Conservation (phyloP, 2,797 vertebrate species). For the Tapera naevia region DNA sequence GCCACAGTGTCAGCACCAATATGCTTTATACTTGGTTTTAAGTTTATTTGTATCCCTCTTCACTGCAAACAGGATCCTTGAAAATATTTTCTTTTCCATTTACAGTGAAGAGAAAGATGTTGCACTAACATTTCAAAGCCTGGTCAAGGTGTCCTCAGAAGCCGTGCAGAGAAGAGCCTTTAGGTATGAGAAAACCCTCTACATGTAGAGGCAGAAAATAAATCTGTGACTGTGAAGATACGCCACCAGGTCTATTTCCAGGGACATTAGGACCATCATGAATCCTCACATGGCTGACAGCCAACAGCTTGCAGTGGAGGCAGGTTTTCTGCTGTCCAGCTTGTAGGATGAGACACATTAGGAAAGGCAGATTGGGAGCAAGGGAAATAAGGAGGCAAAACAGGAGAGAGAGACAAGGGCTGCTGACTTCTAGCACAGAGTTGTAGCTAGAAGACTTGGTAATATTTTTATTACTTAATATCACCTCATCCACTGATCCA, state of each 20-base stretch:
- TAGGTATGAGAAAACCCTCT: conserved; percentile 13
- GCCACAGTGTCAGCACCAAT: neutral
- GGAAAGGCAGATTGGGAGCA: neutral
- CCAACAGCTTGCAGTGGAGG: conserved; percentile 40
- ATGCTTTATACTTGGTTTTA: neutral
- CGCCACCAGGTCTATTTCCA: conserved; percentile 59
- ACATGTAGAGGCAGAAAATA: conserved; percentile 15
- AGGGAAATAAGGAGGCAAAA: neutral
- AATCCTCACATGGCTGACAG: conserved; percentile 30
- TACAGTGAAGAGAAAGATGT: neutral
- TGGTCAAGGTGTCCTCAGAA: neutral
- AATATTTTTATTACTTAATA: neutral
- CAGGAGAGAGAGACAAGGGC: neutral
- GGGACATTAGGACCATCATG: conserved; percentile 4
- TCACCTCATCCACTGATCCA: neutral
- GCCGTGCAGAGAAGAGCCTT: neutral
- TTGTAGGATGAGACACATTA: neutral
- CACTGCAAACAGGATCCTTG: neutral
- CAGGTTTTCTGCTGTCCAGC: conserved; percentile 43
- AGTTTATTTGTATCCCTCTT: neutral
- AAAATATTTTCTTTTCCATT: neutral
- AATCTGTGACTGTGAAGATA: conserved; percentile 7
- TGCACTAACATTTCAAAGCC: neutral
- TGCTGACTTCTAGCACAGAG: neutral
- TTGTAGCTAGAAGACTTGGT: neutral